Conservation (phyloP, 2,888 invertebrate species). For the Ctena decussata region DNA sequence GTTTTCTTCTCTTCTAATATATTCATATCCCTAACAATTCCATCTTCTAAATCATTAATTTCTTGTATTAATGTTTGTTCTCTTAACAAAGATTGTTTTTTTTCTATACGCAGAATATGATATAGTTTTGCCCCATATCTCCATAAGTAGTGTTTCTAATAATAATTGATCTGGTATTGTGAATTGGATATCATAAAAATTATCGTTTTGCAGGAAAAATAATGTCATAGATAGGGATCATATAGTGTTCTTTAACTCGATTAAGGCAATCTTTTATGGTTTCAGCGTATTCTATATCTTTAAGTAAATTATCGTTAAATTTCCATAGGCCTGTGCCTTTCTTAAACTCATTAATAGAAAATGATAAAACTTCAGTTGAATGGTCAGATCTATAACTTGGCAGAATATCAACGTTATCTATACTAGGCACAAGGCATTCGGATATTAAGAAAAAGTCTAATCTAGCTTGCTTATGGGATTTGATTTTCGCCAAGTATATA, state of each 20-base stretch:
- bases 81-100: too few species aligned
- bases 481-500: constrained; percentile 18
- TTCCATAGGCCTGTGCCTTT: constrained; percentile 3
- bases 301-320: too few species aligned
- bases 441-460: constrained; percentile 25
- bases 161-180: constrained; percentile 8
- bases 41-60: not conserved
- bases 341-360: not conserved
- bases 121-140: constrained; percentile 25
- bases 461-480: constrained; percentile 18
- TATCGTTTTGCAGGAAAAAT: not conserved
- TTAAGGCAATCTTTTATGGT: not conserved
- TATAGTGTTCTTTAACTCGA: not conserved
- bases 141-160: not conserved
- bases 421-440: not conserved
- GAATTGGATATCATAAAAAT: not conserved
- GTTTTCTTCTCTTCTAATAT: not conserved
- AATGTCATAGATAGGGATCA: not conserved
- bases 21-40: not conserved
- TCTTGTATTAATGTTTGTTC: too few species aligned
- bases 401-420: not conserved
- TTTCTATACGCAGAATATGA: constrained; percentile 16
- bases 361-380: not conserved
- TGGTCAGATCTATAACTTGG: too few species aligned
- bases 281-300: not conserved